Base-by-base conservation (phyloP, 2,797 vertebrate genomes). In the Notolepis coatsorum region DNA sequence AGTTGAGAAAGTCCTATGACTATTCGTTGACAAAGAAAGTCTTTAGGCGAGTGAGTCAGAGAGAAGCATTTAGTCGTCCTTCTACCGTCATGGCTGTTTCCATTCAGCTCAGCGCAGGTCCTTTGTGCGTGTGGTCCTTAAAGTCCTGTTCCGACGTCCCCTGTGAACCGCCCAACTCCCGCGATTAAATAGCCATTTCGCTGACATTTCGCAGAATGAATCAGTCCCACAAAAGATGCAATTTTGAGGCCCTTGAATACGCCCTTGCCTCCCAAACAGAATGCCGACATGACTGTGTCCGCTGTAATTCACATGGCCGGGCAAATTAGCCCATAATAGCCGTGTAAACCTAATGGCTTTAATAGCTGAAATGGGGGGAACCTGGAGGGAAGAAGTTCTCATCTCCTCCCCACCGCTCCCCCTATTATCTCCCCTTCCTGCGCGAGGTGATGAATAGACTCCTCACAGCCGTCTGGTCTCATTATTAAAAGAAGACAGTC, bases 101-200 rank as follows among this genome's bases (percentile, higher is more conserved):
- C n/a, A n/a, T n/a, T n/a, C n/a, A n/a, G n/a, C n/a, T n/a, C n/a
- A n/a, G n/a, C n/a, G n/a, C n/a, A n/a, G n/a, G n/a, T n/a, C n/a
- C n/a, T n/a, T n/a, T n/a, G n/a, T n/a, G n/a, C n/a, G n/a, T n/a
- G n/a, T n/a, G n/a, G n/a, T n/a, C 80, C 82, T 72, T 46, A 51
- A 53, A 63, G 65, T 64, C 65, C 49, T 42, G 63, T 59, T 31
- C 63, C 53, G 64, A 71, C 38, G 68, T n/a, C n/a, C n/a, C n/a
- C n/a, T n/a, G n/a, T n/a, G n/a, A n/a, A n/a, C n/a, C 54, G 54
- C 59, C 66, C 31, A 49, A 57, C 27, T 21, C 70, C 7, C 71
- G 75, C 82, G 75, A 71, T 86, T 85, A 80, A 77, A 80, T 35
- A 57, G 9, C 55, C 66, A 75, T 88, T 85, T 79, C 63, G 49